Evolutionary conservation across 2,797 vertebrate species (phyloP).

Genomic region (Galagoides demidoff): DNA sequence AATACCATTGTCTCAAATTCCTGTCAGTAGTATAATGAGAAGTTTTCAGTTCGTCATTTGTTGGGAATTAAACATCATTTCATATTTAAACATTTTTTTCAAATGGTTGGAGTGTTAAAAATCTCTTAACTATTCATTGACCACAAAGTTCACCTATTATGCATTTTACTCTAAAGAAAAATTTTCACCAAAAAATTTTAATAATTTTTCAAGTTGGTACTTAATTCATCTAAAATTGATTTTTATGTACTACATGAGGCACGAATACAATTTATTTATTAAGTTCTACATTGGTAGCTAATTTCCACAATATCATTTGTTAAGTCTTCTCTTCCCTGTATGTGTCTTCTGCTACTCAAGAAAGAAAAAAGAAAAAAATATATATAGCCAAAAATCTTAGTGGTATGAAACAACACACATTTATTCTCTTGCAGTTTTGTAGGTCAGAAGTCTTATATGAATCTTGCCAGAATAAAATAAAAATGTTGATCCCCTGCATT

Average conservation of each 20-base stretch:
- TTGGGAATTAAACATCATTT: background rate
- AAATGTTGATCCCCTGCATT: background rate
- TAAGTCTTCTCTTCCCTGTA: background rate
- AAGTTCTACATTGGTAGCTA: background rate
- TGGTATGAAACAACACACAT: background rate
- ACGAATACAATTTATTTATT: background rate
- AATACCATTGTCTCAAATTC: background rate
- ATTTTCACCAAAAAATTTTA: background rate
- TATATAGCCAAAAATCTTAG: background rate
- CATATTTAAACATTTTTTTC: background rate
- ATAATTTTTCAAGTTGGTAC: background rate
- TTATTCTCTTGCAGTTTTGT: background rate
- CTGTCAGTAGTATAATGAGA: background rate
- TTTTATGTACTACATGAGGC: background rate
- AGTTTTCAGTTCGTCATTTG: background rate
- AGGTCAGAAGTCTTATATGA: background rate
- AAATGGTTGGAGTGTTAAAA: background rate
- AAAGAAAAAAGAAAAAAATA: too few relatives aligned
- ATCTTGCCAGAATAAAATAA: background rate
- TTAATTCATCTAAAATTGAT: background rate
- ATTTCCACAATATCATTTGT: background rate
- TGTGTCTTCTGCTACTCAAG: background rate
- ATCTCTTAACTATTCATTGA: background rate
- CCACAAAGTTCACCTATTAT: background rate
- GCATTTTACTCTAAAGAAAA: background rate